Percentiles rank a stretch among this genome's conserved stretches.
Conservation (phyloP, 2,113 vertebrate species). For the Glaucomys volans region DNA sequence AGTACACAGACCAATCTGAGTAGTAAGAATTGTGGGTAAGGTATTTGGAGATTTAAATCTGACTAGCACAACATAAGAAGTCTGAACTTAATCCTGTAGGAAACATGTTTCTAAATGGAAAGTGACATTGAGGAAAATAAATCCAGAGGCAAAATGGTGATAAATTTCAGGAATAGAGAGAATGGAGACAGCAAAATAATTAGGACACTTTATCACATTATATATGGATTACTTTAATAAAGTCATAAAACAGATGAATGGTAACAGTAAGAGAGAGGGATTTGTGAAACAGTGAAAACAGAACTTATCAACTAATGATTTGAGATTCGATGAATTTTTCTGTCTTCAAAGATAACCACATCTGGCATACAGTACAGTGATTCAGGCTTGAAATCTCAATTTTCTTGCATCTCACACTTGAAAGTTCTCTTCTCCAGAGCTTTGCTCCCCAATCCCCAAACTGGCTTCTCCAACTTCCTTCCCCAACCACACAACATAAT, state of each 20-base stretch:
- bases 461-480: background rate
- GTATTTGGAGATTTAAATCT: conserved; percentile 33
- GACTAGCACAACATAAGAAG: conserved; percentile 2
- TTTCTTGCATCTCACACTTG: background rate
- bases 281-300: background rate
- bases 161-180: conserved; percentile 25
- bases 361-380: background rate
- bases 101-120: conserved; percentile 46
- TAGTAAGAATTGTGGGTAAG: background rate
- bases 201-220: conserved; percentile 6
- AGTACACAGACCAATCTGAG: background rate
- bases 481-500: background rate
- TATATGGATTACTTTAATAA: background rate
- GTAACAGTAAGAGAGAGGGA: background rate
- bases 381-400: background rate
- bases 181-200: conserved; percentile 39
- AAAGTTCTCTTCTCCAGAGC: background rate
- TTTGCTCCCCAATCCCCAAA: background rate
- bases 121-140: conserved; percentile 16
- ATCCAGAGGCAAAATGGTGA: background rate
- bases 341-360: background rate
- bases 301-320: background rate
- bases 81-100: conserved; percentile 7
- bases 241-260: background rate
- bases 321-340: background rate